These are phyloP conservation scores for Cyprichromis sp. DNA, from an alignment of 2,113 vertebrate species.

Conservation along the genomic window DNA sequence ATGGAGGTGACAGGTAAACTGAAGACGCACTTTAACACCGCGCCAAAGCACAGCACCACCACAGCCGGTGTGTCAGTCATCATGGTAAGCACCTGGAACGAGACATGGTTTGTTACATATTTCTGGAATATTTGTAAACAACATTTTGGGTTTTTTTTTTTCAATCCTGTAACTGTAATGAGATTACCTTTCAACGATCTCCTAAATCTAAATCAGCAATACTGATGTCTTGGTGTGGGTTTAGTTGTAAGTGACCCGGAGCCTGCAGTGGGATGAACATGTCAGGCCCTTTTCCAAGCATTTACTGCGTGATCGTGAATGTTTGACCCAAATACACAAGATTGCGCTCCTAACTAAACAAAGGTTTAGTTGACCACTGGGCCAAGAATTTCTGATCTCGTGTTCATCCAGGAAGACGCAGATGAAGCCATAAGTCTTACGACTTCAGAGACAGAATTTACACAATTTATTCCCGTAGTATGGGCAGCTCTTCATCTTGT, in stretches of 20 bases:
- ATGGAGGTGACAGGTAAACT: conserved; percentile 95
- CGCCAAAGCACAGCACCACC: conserved; percentile 82
- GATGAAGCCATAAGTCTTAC: not conserved
- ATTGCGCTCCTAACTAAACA: not conserved
- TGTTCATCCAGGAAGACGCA: not conserved
- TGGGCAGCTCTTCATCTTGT: not conserved
- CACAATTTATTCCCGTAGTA: not conserved
- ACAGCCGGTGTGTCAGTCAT: conserved; percentile 88
- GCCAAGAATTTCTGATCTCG: not conserved
- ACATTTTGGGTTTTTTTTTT: accelerated
- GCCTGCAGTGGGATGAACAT: not conserved
- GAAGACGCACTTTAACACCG: conserved; percentile 90
- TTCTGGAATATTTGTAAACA: not conserved
- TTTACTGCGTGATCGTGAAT: not conserved
- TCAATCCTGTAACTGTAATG: not conserved
- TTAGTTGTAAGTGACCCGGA: not conserved
- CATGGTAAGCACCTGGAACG: conserved; percentile 77
- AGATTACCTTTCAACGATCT: not conserved
- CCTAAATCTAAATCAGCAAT: not conserved
- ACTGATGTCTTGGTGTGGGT: not conserved
- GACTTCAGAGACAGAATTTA: not conserved
- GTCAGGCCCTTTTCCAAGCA: not conserved
- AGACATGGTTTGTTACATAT: not conserved
- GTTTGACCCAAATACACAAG: conserved; percentile 41
- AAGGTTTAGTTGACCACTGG: not conserved